Evolutionary conservation across 2,888 invertebrate species (phyloP).

Genomic region (Amiota communis): DNA sequence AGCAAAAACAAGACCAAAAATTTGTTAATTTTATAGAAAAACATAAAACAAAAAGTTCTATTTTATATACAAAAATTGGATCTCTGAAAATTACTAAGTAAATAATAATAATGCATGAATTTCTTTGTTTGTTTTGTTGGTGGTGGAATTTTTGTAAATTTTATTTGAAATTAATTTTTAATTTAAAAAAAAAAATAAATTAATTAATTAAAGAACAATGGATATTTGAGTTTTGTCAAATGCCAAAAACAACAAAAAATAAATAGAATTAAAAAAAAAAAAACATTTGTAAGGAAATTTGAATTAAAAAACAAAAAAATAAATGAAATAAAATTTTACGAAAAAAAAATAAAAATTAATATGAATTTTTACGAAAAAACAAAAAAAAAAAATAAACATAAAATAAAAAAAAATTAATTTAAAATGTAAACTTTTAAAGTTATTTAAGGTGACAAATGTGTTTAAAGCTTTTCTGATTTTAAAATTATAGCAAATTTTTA

Average conservation of each 20-base stretch:
- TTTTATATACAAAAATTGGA: slow-evolving; percentile 33
- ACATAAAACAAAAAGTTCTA: slow-evolving; percentile 8
- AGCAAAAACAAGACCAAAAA: slow-evolving; percentile 26
- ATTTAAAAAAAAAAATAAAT: slow-evolving; percentile 50
- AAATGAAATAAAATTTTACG: slow-evolving; percentile 20
- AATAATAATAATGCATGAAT: slow-evolving; percentile 10
- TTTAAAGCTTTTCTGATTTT: slow-evolving; percentile 42
- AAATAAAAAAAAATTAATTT: neutral
- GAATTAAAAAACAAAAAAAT: slow-evolving; percentile 27
- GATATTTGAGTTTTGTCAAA: slow-evolving; percentile 65
- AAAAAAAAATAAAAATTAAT: slow-evolving; percentile 36
- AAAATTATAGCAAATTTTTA: slow-evolving; percentile 54
- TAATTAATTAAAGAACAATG: slow-evolving; percentile 37
- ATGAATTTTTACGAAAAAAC: slow-evolving; percentile 23
- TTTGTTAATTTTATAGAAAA: slow-evolving; percentile 45
- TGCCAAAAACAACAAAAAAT: slow-evolving; percentile 55
- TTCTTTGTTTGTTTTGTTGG: slow-evolving; percentile 45
- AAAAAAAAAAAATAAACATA: slow-evolving; percentile 34
- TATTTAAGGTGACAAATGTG: neutral
- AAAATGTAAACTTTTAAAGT: no score
- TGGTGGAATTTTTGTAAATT: slow-evolving; percentile 44
- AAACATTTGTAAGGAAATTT: slow-evolving; percentile 39
- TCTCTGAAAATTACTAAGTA: no score
- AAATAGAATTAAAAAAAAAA: slow-evolving; percentile 1
- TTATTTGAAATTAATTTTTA: slow-evolving; percentile 62